A percentile compares a stretch with the other conserved stretches of the same genome.
These are phyloP conservation scores for Anolis carolinensis DNA, from an alignment of 2,113 vertebrate species.

Conservation along the genomic window DNA sequence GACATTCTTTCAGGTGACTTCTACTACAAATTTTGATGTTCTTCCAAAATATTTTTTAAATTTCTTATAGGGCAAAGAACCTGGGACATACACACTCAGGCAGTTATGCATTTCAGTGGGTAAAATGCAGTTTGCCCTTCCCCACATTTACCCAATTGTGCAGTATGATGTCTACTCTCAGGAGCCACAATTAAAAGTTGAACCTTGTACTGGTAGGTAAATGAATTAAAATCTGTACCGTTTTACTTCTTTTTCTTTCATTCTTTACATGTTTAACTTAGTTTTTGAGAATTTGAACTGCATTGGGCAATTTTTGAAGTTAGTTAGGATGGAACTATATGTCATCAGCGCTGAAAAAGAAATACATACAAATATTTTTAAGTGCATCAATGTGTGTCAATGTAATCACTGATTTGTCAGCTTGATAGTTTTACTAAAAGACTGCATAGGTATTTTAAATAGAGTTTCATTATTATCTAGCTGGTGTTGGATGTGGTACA, in stretches of 20 bases:
- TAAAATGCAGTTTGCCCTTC: slow-evolving; percentile 88
- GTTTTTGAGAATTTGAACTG: background rate
- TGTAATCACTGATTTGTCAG: background rate
- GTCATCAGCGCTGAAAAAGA: background rate
- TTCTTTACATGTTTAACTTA: background rate
- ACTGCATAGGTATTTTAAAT: background rate
- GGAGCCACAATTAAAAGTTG: slow-evolving; percentile 94
- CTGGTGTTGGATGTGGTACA: background rate
- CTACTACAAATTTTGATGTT: background rate
- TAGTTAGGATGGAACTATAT: background rate
- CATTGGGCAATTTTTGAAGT: background rate
- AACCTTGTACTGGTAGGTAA: slow-evolving; percentile 88
- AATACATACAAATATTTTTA: background rate
- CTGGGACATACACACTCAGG: slow-evolving; percentile 91
- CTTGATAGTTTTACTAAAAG: background rate
- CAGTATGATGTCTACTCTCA: slow-evolving; percentile 97
- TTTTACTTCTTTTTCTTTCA: background rate
- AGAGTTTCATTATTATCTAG: background rate
- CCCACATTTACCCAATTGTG: slow-evolving; percentile 90
- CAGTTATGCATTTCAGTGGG: slow-evolving; percentile 90
- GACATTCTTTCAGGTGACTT: background rate
- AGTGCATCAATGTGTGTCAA: background rate
- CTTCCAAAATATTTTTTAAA: slow-evolving; percentile 19
- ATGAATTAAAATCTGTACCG: background rate
- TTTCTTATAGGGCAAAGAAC: slow-evolving; percentile 83